Evolutionary conservation across 2,797 vertebrate genomes (phyloP), one percentile per base, ranked within the genome.

Genomic region (Rousettus madagascariensis): DNA sequence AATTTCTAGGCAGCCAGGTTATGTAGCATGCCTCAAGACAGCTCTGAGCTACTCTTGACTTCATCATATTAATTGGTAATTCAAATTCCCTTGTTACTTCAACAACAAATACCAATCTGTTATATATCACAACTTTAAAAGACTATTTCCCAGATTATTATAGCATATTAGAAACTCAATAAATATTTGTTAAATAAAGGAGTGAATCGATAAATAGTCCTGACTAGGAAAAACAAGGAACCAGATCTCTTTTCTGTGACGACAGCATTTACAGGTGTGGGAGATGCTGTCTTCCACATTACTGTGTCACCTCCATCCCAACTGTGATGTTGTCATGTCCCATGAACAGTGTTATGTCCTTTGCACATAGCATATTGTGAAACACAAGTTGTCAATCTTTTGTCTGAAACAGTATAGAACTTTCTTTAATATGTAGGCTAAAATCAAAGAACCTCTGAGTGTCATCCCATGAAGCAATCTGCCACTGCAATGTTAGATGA

Each of bases 141-240:
- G n/a, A 55, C 57, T 57, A 41, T 85, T 92, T 93, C 53, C 36
- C 33, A 95, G 53, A 87, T 46, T 75, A 53, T 33, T 46, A 26
- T 6, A 69, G 49, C 30, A 12, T 69, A 68, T 55, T 28, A 22
- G 38, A 59, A 33, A 61, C 46, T 68, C 59, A 51, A 38, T 75
- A 87, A 61, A 61, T 97, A 78, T 90, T 93, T 77, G n/a, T 16
- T 68, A 66, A 90, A 71, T 75, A 77, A 96, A 74, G 53, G 65
- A 95, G 77, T 57, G 49, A 57, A 51, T 90, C 33, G 71, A 36
- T 61, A 51, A 61, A 66, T 13, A 28, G n/a, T 22, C 38, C 63
- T 51, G 28, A 53, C 26, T 71, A 12, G 8, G 59, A 91, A 86
- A 86, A 79, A 9, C 49, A 74, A 93, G 53, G 49, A 43, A 61